A percentile compares a stretch with the other conserved stretches of the same genome.
Evolutionary conservation across 2,888 invertebrate genomes (phyloP).

Genomic region (Aphidius colemani): DNA sequence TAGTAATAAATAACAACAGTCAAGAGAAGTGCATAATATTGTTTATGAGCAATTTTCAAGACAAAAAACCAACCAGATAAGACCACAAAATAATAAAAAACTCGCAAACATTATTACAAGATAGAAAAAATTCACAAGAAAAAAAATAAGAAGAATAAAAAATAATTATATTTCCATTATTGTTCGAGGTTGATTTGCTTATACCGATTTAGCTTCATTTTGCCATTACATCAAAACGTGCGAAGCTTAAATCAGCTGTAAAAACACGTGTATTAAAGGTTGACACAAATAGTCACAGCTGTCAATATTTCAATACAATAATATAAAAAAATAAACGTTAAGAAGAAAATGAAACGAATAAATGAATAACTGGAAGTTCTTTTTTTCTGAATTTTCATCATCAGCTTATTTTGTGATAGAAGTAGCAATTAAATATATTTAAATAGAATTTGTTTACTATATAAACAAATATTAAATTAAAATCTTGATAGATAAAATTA

Average conservation of each 20-base stretch:
- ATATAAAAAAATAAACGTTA: slow-evolving; percentile 7
- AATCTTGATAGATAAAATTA: too few species aligned
- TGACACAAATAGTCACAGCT: slow-evolving; percentile 18
- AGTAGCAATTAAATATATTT: too few species aligned
- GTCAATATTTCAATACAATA: slow-evolving; percentile 19
- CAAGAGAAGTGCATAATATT: neutral
- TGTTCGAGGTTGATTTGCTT: neutral
- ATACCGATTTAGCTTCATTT: slow-evolving; percentile 8
- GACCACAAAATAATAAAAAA: neutral
- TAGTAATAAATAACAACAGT: neutral
- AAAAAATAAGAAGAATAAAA: neutral
- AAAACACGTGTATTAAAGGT: slow-evolving; percentile 20
- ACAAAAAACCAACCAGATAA: slow-evolving; percentile 14
- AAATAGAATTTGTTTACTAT: too few species aligned
- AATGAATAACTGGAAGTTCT: too few species aligned
- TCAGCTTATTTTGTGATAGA: too few species aligned
- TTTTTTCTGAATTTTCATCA: too few species aligned
- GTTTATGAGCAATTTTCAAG: slow-evolving; percentile 21
- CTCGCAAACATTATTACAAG: neutral
- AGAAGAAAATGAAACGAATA: slow-evolving; percentile 2
- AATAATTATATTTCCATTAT: too few species aligned
- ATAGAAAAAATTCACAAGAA: slow-evolving; percentile 7
- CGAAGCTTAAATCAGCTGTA: slow-evolving; percentile 9
- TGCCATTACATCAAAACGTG: slow-evolving; percentile 30
- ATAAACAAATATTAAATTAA: too few species aligned